These are phyloP conservation scores for Ochropleura leucogaster DNA, from an alignment of 2,888 invertebrate species.

Conservation along the genomic window DNA sequence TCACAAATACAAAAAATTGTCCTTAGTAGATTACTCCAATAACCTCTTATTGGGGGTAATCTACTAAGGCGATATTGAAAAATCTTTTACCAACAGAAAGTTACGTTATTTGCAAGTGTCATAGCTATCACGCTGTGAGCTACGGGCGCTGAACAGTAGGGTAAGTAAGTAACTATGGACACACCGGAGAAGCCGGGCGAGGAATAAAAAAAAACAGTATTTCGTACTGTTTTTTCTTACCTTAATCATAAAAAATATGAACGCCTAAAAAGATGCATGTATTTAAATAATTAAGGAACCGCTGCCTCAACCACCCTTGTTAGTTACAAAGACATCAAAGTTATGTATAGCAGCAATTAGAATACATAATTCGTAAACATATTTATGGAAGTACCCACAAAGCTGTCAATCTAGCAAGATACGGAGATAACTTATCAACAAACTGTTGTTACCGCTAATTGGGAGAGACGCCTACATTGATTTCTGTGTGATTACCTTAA, in stretches of 20 bases:
- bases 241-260: background rate
- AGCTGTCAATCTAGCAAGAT: constrained; percentile 27
- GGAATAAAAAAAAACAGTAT: background rate
- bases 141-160: too few species aligned
- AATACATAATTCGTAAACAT: background rate
- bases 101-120: too few species aligned
- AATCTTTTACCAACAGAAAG: too few species aligned
- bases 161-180: too few species aligned
- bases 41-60: too few species aligned
- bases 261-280: too few species aligned
- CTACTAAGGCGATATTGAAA: too few species aligned
- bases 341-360: background rate
- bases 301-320: background rate
- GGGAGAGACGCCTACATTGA: constrained; percentile 19
- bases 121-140: too few species aligned
- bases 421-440: constrained; percentile 31
- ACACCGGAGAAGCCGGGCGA: too few species aligned
- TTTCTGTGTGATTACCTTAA: constrained; percentile 40
- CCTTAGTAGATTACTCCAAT: too few species aligned
- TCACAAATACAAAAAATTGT: too few species aligned
- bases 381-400: background rate
- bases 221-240: background rate
- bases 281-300: background rate
- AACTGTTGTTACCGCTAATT: constrained; percentile 35
- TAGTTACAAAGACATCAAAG: background rate